Percentiles rank a stretch among this genome's conserved stretches.
phyloP scores from a whole-genome alignment of 23 tunicate genomes.

The Clavelina lepadiformis region DNA sequence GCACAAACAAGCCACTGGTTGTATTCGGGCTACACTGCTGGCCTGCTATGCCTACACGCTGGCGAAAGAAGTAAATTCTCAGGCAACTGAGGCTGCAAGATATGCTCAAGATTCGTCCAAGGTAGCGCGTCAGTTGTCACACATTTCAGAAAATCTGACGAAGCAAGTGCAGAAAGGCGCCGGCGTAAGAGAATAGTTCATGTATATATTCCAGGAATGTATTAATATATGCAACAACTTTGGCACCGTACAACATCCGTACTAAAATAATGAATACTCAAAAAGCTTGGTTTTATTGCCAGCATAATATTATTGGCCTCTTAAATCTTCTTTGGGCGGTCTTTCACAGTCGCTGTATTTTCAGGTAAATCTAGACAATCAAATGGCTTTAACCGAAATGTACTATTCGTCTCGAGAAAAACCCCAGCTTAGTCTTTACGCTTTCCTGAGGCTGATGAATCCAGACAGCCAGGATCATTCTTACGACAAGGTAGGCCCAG shows the following conservation, averaged over 20 bases:
- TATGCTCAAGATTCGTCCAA: slow-evolving; percentile 3
- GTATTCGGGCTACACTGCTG: slow-evolving; percentile 15
- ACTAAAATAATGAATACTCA: too few species aligned
- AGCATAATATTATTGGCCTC: too few species aligned
- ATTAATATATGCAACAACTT: too few species aligned
- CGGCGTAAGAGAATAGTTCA: slow-evolving; percentile 8
- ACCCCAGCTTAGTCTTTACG: neutral
- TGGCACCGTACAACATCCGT: too few species aligned
- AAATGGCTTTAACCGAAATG: neutral
- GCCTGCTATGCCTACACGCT: slow-evolving; percentile 28
- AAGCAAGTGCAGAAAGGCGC: slow-evolving; percentile 8
- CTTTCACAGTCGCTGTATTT: too few species aligned
- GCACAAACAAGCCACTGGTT: too few species aligned
- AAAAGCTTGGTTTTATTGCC: too few species aligned
- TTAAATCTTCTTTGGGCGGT: too few species aligned
- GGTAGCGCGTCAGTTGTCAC: slow-evolving; percentile 9
- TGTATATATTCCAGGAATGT: too few species aligned
- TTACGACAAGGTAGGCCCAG: slow-evolving; percentile 27
- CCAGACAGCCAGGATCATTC: neutral
- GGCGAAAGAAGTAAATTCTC: slow-evolving; percentile 11
- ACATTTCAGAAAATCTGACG: slow-evolving; percentile 1
- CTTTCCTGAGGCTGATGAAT: neutral
- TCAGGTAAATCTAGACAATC: too few species aligned
- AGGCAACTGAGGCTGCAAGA: slow-evolving; percentile 4
- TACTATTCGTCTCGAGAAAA: neutral